Base-by-base conservation (phyloP, 2,888 invertebrate species). In the Globia sparganii region DNA sequence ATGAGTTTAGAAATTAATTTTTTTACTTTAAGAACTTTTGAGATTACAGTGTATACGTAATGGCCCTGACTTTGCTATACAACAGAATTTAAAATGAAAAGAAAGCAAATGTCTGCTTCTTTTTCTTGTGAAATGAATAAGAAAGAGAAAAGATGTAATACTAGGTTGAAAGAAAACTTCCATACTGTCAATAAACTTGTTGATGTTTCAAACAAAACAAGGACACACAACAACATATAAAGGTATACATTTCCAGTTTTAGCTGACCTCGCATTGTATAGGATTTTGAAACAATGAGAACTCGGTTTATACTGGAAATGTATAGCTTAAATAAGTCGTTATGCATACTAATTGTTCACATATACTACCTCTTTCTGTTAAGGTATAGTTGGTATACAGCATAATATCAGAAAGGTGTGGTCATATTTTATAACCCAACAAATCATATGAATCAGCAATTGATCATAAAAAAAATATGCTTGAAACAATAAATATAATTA, bases 11-110 rank as follows among this genome's bases (percentile, higher is more conserved):
- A 59, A 34, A 56, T 11, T n/a, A 34, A 68, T 68, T 66, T 58
- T 80, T 46, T 80, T 80, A 75, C 65, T 68, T 37, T 31, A 49
- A n/a, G 31, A n/a, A 28, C 5, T 21, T 34, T 37, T 37, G 28
- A 37, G 46, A 58, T 79, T 64, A 66, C 2, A 21, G 25, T 34
- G 31, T 53, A 59, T 40, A n/a, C 21, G 25, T 53, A 34, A 11
- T 53, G 13, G 21, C 18, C 13, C 18, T 72, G 31, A 49, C 37
- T 40, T 49, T 40, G 37, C 18, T 25, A 25, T 31, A 13, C 15
- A 31, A 5, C 8, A 49, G 8, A 31, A 34, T 1, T 25, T 31
- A 8, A 15, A 67, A 13, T 25, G 31, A n/a, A n/a, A n/a, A n/a
- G n/a, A n/a, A n/a, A n/a, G n/a, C n/a, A n/a, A n/a, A n/a, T n/a